Conservation (phyloP, 2,113 vertebrate species). For the Pionites leucogaster region DNA sequence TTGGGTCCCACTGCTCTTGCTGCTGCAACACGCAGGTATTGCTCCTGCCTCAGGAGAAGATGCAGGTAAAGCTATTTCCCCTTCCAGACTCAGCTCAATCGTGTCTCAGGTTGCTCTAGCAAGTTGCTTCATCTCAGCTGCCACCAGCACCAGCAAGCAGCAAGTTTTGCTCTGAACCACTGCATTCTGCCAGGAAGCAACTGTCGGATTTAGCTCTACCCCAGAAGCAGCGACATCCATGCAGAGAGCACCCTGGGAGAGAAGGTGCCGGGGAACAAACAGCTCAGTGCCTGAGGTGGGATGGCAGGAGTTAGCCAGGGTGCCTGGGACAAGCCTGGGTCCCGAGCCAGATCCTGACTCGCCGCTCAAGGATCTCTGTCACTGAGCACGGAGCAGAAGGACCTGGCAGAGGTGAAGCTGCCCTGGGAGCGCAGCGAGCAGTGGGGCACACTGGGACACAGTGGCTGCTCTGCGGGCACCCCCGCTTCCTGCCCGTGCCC, state of each 20-base stretch:
- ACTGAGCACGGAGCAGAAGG: neutral
- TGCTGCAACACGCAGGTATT: neutral
- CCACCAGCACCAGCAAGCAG: neutral
- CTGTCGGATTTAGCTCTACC: neutral
- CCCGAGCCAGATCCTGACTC: neutral
- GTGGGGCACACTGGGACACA: accelerated
- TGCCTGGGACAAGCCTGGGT: neutral
- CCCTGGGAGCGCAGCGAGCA: neutral
- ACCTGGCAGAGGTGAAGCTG: neutral
- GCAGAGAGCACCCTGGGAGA: neutral
- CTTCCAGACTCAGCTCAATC: neutral
- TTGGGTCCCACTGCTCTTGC: neutral
- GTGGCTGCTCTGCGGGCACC: neutral
- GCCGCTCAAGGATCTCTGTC: neutral
- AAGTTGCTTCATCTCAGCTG: neutral
- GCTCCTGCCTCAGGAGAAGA: neutral
- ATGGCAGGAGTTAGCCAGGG: neutral
- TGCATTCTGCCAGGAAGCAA: neutral
- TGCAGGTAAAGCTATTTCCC: neutral
- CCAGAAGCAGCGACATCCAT: neutral
- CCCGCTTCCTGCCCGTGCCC: neutral
- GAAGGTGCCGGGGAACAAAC: neutral
- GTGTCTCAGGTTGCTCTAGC: neutral
- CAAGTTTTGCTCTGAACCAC: neutral
- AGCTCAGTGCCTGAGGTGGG: neutral